phyloP scores from a whole-genome alignment of 2,113 vertebrate genomes.

The Pachyramphus minor region DNA sequence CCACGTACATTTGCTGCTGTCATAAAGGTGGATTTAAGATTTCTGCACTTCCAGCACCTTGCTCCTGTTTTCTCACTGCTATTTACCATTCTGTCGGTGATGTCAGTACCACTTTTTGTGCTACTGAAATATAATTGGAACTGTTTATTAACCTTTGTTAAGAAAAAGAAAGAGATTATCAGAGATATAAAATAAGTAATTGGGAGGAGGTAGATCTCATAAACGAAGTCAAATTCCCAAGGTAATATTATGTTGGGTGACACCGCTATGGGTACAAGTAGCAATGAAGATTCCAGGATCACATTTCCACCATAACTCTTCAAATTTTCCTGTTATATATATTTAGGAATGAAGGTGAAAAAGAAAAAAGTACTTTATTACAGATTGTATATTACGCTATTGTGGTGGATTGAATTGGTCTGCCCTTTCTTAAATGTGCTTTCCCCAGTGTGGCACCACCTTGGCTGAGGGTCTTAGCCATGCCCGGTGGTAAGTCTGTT shows the following conservation, averaged over 20 bases:
- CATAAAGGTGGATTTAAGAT: neutral
- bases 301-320: neutral
- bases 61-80: neutral
- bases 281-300: neutral
- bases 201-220: neutral
- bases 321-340: neutral
- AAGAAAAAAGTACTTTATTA: neutral
- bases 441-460: rapidly evolving
- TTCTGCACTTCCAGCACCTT: neutral
- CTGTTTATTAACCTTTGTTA: neutral
- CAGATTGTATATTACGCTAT: neutral
- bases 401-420: neutral
- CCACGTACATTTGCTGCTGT: neutral
- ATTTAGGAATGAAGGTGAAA: neutral
- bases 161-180: neutral
- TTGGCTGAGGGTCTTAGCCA: neutral
- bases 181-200: neutral
- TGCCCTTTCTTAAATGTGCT: neutral
- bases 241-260: neutral
- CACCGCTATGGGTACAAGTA: neutral
- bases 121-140: neutral
- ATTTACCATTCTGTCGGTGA: neutral
- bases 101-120: neutral
- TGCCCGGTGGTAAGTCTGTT: rapidly evolving
- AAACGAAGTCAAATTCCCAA: neutral